phyloP scores from a whole-genome alignment of 2,888 invertebrate species.

The Orthosia cruda region DNA sequence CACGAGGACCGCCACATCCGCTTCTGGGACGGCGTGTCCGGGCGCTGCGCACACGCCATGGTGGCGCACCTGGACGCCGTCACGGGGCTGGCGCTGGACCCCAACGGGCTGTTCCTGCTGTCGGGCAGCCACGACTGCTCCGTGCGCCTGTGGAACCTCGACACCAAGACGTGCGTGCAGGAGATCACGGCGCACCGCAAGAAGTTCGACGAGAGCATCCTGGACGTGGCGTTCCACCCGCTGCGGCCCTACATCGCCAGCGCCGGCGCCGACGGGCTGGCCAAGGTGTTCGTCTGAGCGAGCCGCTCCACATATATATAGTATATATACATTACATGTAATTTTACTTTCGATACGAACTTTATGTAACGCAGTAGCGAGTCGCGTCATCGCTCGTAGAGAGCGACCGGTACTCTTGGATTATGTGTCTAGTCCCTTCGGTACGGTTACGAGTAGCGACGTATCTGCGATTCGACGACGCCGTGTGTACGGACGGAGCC shows the following conservation, averaged over 20 bases:
- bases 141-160: conserved; percentile 99
- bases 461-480: conserved; percentile 72
- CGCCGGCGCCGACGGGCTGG: conserved; percentile 99
- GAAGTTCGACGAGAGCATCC: conserved; percentile 99
- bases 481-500: conserved; percentile 71
- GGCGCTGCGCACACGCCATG: conserved; percentile 99
- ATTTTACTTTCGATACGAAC: conserved; percentile 81
- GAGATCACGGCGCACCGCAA: conserved; percentile 99
- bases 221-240: conserved; percentile 99
- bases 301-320: conserved; percentile 63
- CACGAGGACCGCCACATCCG: conserved; percentile 99
- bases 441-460: conserved; percentile 74
- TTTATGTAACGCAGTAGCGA: conserved; percentile 77
- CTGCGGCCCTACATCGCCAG: conserved; percentile 99
- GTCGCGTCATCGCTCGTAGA: conserved; percentile 71
- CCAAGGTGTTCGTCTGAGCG: conserved; percentile 98
- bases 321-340: conserved; percentile 78
- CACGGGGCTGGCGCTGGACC: conserved; percentile 99
- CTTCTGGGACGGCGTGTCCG: conserved; percentile 99
- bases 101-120: conserved; percentile 99
- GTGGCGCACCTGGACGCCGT: conserved; percentile 99
- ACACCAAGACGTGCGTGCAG: conserved; percentile 99
- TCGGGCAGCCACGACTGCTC: conserved; percentile 99
- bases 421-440: conserved; percentile 80
- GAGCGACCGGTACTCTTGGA: conserved; percentile 72